phyloP scores from a whole-genome alignment of 2,113 vertebrate genomes.

The Lipotes vexillifer region DNA sequence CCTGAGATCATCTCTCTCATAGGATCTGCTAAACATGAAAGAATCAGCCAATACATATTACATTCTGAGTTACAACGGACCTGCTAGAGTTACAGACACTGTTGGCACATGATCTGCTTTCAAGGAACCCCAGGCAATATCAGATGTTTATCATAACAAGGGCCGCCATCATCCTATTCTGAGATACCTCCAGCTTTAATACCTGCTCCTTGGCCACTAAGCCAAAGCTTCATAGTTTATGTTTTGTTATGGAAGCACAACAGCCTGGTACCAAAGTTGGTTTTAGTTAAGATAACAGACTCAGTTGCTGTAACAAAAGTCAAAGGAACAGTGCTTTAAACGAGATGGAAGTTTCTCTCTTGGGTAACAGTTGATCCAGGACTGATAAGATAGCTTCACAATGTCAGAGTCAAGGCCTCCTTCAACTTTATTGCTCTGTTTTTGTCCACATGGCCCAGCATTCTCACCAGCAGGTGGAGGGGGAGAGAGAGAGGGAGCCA shows the following conservation, averaged over 20 bases:
- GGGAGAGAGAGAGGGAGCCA: fast-evolving
- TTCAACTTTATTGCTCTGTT: background rate
- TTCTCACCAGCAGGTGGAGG: background rate
- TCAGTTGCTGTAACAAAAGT: background rate
- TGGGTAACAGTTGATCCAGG: background rate
- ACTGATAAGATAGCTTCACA: background rate
- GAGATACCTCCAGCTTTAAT: fast-evolving
- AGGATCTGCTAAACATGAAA: background rate
- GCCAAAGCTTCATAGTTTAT: background rate
- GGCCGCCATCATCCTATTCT: fast-evolving
- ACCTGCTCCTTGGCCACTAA: background rate
- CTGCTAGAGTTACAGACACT: fast-evolving
- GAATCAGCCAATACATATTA: fast-evolving
- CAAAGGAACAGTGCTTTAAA: background rate
- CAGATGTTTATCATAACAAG: fast-evolving
- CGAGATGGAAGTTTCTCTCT: background rate
- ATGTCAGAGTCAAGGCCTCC: background rate
- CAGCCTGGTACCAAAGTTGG: background rate
- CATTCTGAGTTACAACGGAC: background rate
- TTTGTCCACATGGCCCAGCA: fast-evolving
- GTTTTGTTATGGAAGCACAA: fast-evolving
- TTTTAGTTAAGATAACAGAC: background rate
- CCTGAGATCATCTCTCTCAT: background rate
- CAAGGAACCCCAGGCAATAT: fast-evolving
- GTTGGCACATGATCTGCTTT: background rate